These are phyloP conservation scores for Gambelia wislizenii DNA, from an alignment of 2,797 vertebrate species.

Conservation along the genomic window DNA sequence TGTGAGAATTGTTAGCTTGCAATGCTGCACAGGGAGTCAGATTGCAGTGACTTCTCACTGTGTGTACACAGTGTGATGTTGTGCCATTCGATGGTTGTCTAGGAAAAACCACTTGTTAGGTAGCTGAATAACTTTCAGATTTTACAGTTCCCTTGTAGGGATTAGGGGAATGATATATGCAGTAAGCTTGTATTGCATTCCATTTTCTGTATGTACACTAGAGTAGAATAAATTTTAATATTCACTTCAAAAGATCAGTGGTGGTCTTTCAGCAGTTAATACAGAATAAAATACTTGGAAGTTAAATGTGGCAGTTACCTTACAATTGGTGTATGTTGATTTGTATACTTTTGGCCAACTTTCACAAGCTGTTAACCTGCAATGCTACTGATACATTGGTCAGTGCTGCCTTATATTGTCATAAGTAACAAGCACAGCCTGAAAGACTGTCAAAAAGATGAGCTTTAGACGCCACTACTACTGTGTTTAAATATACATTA, in stretches of 20 bases:
- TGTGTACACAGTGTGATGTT: constrained; percentile 50
- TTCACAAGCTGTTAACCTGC: constrained; percentile 3
- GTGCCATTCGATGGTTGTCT: constrained; percentile 62
- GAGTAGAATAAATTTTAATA: constrained; percentile 70
- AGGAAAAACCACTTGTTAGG: constrained; percentile 72
- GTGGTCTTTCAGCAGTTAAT: constrained; percentile 70
- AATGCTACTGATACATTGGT: neutral
- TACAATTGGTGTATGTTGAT: neutral
- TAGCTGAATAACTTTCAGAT: constrained; percentile 67
- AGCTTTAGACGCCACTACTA: neutral
- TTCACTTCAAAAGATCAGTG: constrained; percentile 69
- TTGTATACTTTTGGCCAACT: neutral
- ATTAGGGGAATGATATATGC: constrained; percentile 68
- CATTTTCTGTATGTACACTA: constrained; percentile 75
- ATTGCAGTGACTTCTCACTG: constrained; percentile 67
- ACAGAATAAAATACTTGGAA: constrained; percentile 60
- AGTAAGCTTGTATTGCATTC: constrained; percentile 76
- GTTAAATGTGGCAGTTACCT: neutral
- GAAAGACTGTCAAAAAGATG: neutral
- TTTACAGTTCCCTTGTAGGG: constrained; percentile 72
- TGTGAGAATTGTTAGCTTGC: constrained; percentile 43
- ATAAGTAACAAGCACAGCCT: neutral
- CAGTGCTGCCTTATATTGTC: neutral
- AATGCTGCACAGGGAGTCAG: constrained; percentile 46
- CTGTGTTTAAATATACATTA: neutral